phyloP scores from a whole-genome alignment of 1,140 invertebrate genomes.

The Heliothis virescens region DNA sequence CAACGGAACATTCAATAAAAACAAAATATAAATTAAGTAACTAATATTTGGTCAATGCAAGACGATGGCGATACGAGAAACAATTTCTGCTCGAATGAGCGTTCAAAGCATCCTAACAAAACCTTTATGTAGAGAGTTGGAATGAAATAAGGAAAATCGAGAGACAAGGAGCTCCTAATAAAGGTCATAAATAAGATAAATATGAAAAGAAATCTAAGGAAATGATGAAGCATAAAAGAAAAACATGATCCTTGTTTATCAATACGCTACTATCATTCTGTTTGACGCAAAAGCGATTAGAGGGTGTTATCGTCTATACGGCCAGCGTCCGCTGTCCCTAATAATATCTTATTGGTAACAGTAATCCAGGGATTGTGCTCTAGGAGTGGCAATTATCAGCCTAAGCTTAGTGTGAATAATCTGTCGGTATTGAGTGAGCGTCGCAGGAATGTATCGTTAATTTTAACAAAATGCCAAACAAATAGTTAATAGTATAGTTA shows the following conservation, averaged over 20 bases:
- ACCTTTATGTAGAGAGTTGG: too few species aligned
- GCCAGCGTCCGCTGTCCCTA: background rate
- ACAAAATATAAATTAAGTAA: too few species aligned
- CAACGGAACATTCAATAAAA: too few species aligned
- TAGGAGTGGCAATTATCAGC: background rate
- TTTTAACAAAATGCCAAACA: too few species aligned
- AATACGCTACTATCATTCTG: background rate
- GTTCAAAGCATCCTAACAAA: too few species aligned
- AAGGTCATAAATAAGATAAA: background rate
- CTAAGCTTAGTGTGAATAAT: background rate
- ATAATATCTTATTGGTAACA: conserved; percentile 11
- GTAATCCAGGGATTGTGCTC: conserved; percentile 22
- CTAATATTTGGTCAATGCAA: too few species aligned
- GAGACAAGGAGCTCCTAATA: background rate
- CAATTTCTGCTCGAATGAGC: too few species aligned
- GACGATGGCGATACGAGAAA: too few species aligned
- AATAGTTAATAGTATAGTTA: too few species aligned
- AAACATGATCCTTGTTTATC: background rate
- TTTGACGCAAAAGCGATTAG: background rate
- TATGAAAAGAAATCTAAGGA: background rate
- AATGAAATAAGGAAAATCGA: too few species aligned
- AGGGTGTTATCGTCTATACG: background rate
- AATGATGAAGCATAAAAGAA: background rate
- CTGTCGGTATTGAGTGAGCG: too few species aligned
- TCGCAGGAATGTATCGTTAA: too few species aligned